Conservation (phyloP, 2,888 invertebrate species). For the Mesochorus sp. region DNA sequence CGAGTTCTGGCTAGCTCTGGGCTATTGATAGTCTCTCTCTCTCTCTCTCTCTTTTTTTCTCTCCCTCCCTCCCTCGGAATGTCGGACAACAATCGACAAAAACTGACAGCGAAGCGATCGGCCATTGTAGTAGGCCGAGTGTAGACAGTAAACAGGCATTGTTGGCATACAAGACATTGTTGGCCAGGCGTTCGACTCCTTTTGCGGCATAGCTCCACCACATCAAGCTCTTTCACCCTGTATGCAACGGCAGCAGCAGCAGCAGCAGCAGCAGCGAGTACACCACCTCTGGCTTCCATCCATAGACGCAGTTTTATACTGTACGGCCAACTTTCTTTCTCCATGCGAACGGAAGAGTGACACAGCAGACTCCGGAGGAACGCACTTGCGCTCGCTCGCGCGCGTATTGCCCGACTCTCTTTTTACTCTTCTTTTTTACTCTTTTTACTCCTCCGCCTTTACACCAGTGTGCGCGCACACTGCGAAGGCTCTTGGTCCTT, state of each 20-base stretch:
- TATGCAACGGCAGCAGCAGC: constrained; percentile 2
- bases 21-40: constrained; percentile 1
- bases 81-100: constrained; percentile 76
- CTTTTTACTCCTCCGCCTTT: too few relatives aligned
- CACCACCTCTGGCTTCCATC: not conserved
- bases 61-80: constrained; percentile 59
- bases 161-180: constrained; percentile 71
- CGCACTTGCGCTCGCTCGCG: constrained; percentile 58
- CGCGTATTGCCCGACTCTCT: constrained; percentile 49
- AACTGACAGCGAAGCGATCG: constrained; percentile 78
- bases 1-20: not conserved
- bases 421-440: constrained; percentile 14
- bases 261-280: not conserved
- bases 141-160: constrained; percentile 81
- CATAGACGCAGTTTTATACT: not conserved
- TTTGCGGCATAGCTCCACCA: constrained; percentile 61
- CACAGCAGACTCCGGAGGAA: constrained; percentile 37
- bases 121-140: constrained; percentile 75
- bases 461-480: constrained; percentile 35
- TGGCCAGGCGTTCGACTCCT: constrained; percentile 75
- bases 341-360: constrained; percentile 36
- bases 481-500: constrained; percentile 59
- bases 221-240: constrained; percentile 51
- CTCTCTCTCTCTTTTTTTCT: constrained; percentile 36
- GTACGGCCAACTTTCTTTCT: constrained; percentile 55